These are phyloP conservation scores for Nymphicus hollandicus DNA, from an alignment of 2,113 vertebrate species.

Conservation along the genomic window DNA sequence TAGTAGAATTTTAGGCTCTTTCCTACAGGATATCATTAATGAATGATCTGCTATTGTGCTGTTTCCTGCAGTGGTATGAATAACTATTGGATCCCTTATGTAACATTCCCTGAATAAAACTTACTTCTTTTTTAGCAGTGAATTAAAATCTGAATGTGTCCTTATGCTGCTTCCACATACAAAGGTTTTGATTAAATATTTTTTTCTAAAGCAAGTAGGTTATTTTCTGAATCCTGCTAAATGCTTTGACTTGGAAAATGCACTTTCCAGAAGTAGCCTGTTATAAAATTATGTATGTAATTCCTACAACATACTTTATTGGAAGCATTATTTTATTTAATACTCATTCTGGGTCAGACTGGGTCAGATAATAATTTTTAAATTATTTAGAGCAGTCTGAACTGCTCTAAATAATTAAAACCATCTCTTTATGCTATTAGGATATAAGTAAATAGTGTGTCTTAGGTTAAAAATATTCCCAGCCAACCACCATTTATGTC, in stretches of 20 bases:
- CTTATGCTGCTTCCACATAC: neutral
- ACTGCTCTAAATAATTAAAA: neutral
- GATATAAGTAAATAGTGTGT: neutral
- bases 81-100: neutral
- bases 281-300: neutral
- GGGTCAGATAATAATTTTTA: neutral
- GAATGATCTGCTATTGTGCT: neutral
- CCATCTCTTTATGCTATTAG: neutral
- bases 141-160: neutral
- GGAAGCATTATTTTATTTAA: neutral
- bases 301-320: neutral
- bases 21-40: neutral
- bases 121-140: neutral
- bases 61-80: neutral
- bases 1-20: neutral
- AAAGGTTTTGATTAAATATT: neutral
- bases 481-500: rapidly evolving
- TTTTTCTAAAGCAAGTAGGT: neutral
- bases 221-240: neutral
- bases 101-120: neutral
- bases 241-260: neutral
- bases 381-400: neutral
- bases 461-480: neutral
- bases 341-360: neutral
- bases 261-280: neutral